phyloP scores from a whole-genome alignment of 2,113 vertebrate genomes.

The Chlamydotis undulata region DNA sequence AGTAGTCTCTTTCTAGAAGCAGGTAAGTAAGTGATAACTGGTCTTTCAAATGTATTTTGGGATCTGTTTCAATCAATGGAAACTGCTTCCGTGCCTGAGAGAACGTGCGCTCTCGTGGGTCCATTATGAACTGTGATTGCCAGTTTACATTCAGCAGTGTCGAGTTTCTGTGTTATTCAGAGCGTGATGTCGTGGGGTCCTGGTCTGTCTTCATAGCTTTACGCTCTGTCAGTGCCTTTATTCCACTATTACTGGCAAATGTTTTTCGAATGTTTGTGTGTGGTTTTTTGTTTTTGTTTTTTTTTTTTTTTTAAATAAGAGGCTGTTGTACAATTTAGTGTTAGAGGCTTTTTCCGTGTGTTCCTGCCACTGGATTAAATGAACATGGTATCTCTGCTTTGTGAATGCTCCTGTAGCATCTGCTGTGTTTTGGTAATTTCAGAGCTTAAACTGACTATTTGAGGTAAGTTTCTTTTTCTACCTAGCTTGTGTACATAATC shows the following conservation, averaged over 20 bases:
- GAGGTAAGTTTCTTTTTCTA: neutral
- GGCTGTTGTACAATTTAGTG: neutral
- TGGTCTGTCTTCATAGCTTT: neutral
- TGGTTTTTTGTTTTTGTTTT: no score
- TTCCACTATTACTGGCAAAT: neutral
- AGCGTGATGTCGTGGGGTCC: accelerated
- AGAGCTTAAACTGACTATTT: neutral
- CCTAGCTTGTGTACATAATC: neutral
- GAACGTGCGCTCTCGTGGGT: neutral
- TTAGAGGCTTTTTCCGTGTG: neutral
- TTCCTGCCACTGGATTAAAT: neutral
- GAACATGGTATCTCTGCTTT: neutral
- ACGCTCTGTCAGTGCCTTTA: neutral
- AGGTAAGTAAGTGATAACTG: neutral
- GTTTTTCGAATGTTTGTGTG: neutral
- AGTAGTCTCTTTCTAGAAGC: neutral
- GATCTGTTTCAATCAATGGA: neutral
- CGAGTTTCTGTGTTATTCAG: neutral
- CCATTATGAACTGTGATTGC: neutral
- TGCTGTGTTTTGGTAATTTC: neutral
- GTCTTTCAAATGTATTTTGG: neutral
- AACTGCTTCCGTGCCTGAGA: neutral
- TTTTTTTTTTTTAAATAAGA: neutral
- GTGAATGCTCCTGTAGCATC: neutral
- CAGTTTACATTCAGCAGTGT: neutral